phyloP scores from a whole-genome alignment of 1,140 invertebrate genomes.

The Coenobita brevimanus region DNA sequence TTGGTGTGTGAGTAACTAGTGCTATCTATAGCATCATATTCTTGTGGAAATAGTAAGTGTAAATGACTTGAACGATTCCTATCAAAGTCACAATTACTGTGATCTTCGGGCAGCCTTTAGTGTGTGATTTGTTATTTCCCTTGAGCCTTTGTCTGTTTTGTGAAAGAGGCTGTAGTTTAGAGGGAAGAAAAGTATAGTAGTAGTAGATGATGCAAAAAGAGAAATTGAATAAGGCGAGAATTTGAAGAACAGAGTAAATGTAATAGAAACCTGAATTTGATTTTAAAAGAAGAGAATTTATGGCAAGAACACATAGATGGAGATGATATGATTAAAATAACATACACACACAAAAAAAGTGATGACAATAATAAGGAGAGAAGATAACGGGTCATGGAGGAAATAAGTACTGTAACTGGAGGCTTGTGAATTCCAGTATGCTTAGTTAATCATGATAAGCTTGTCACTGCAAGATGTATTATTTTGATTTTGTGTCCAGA shows the following conservation, averaged over 20 bases:
- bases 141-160: slow-evolving; percentile 56
- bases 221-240: too few relatives aligned
- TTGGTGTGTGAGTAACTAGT: slow-evolving; percentile 36
- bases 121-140: slow-evolving; percentile 46
- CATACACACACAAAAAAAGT: too few relatives aligned
- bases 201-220: too few relatives aligned
- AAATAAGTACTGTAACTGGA: not conserved
- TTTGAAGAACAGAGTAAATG: too few relatives aligned
- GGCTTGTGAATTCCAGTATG: not conserved
- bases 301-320: too few relatives aligned
- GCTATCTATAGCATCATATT: slow-evolving; percentile 54
- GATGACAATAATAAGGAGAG: too few relatives aligned
- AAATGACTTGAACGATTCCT: slow-evolving; percentile 36
- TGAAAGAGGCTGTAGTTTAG: slow-evolving; percentile 3
- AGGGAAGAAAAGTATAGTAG: not conserved
- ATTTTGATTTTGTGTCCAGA: too few relatives aligned
- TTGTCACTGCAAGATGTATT: not conserved
- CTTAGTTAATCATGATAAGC: slow-evolving; percentile 5
- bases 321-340: too few relatives aligned
- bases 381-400: too few relatives aligned
- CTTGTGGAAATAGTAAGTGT: slow-evolving; percentile 7
- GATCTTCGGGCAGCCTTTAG: slow-evolving; percentile 61
- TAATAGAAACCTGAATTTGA: too few relatives aligned
- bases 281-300: too few relatives aligned
- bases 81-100: slow-evolving; percentile 63